Conservation (phyloP, 2,113 vertebrate genomes). For the Gyps fulvus region DNA sequence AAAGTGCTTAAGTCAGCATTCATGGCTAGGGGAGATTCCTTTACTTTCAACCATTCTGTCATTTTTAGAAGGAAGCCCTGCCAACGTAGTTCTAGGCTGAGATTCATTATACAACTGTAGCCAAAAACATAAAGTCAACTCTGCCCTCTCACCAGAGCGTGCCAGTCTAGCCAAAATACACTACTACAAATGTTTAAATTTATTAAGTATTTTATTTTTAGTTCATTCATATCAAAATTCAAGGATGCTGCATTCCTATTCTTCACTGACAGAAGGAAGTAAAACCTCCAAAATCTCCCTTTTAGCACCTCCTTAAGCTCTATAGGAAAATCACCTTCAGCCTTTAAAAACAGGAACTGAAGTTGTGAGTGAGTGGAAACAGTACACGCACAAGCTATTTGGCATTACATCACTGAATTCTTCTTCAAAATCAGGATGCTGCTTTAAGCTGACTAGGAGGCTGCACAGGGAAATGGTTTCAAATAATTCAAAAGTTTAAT, state of each 20-base stretch:
- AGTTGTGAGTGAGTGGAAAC: not conserved
- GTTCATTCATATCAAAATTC: not conserved
- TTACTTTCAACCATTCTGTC: not conserved
- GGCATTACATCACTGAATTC: not conserved
- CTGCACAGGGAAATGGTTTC: not conserved
- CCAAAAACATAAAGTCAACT: not conserved
- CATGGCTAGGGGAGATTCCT: not conserved
- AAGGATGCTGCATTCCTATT: not conserved
- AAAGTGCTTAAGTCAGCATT: not conserved
- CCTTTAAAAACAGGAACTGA: not conserved
- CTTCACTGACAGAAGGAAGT: not conserved
- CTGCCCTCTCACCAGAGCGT: not conserved
- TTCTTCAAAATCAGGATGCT: not conserved
- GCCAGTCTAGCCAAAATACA: not conserved
- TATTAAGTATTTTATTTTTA: not conserved
- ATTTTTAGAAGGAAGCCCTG: not conserved
- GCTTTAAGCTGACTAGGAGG: not conserved
- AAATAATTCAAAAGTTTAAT: not conserved
- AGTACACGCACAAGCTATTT: accelerated
- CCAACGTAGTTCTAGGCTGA: not conserved
- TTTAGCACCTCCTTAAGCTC: not conserved
- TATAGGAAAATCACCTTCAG: not conserved
- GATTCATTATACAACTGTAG: not conserved
- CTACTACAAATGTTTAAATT: not conserved
- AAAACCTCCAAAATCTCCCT: not conserved